Evolutionary conservation across 2,797 vertebrate genomes (phyloP).

Genomic region (Coregonus sp.): DNA sequence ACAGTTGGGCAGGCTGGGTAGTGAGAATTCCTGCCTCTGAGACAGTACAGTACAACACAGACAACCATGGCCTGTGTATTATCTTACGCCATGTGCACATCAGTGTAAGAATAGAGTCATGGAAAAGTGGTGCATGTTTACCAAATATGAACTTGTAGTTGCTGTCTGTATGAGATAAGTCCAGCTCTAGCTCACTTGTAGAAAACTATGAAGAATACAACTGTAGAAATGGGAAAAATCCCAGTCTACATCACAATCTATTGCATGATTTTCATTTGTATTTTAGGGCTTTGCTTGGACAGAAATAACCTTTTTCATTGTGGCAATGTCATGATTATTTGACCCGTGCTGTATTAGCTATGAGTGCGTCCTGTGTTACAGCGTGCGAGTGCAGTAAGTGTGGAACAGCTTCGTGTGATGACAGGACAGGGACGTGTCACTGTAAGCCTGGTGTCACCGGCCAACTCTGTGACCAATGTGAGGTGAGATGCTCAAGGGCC

Average conservation of each 20-base stretch:
- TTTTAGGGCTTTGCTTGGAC: constrained; percentile 27
- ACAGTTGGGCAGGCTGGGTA: constrained; percentile 32
- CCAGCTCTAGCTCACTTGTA: background rate
- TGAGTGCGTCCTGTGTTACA: constrained; percentile 50
- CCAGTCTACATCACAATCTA: background rate
- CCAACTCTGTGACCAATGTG: constrained; percentile 77
- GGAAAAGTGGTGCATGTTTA: background rate
- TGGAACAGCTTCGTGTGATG: constrained; percentile 80
- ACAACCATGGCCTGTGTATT: background rate
- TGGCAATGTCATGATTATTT: constrained; percentile 27
- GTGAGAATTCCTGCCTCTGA: constrained; percentile 9
- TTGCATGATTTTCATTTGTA: constrained; percentile 13
- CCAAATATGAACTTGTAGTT: background rate
- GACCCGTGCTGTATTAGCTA: constrained; percentile 30
- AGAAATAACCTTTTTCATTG: constrained; percentile 41
- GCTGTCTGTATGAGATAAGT: background rate
- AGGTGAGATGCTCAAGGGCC: constrained; percentile 64
- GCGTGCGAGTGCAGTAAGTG: constrained; percentile 79
- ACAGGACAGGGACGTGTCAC: constrained; percentile 80
- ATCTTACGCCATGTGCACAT: constrained; percentile 9
- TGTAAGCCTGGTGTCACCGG: constrained; percentile 82
- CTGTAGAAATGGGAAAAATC: background rate
- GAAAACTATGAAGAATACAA: background rate
- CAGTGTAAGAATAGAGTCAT: constrained; percentile 9
- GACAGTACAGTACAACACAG: background rate